These are phyloP conservation scores for Dermatophagoides farinae DNA, from an alignment of 1,140 invertebrate genomes.

Conservation along the genomic window DNA sequence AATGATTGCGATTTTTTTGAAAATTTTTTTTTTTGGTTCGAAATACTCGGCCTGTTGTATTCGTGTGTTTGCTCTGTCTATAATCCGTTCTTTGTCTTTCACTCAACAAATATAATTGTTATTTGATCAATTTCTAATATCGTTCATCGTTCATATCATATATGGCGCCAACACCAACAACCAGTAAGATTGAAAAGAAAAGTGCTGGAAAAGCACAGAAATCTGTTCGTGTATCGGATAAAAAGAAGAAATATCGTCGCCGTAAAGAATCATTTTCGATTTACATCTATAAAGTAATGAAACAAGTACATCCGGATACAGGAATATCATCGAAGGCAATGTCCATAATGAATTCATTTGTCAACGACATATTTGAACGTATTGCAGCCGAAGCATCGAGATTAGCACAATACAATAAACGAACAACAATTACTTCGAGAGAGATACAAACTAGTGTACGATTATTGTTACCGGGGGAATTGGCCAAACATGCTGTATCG, in stretches of 20 bases:
- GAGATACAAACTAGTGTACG: conserved; percentile 41
- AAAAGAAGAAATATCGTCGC: conserved; percentile 21
- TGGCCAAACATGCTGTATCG: conserved; percentile 37
- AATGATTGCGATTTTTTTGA: neutral
- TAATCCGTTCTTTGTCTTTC: neutral
- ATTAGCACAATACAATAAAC: conserved; percentile 47
- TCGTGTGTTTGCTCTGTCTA: neutral
- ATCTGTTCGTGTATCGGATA: conserved; percentile 24
- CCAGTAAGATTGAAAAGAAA: conserved; percentile 30
- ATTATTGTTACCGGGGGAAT: conserved; percentile 37
- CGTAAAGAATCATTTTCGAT: conserved; percentile 36
- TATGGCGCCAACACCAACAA: conserved; percentile 27
- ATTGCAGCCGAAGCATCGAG: conserved; percentile 44
- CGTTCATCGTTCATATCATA: too few species aligned
- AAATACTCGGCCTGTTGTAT: neutral
- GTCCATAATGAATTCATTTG: conserved; percentile 34
- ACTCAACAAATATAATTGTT: too few species aligned
- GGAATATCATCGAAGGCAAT: conserved; percentile 34
- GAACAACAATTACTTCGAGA: conserved; percentile 34
- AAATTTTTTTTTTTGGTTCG: neutral
- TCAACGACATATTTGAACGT: conserved; percentile 30
- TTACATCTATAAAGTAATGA: conserved; percentile 24
- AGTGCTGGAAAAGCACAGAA: conserved; percentile 28
- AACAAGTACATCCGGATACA: conserved; percentile 31
- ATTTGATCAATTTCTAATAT: too few species aligned